Evolutionary conservation across 2,888 invertebrate genomes (phyloP).

Genomic region (Calliopum simillimum): DNA sequence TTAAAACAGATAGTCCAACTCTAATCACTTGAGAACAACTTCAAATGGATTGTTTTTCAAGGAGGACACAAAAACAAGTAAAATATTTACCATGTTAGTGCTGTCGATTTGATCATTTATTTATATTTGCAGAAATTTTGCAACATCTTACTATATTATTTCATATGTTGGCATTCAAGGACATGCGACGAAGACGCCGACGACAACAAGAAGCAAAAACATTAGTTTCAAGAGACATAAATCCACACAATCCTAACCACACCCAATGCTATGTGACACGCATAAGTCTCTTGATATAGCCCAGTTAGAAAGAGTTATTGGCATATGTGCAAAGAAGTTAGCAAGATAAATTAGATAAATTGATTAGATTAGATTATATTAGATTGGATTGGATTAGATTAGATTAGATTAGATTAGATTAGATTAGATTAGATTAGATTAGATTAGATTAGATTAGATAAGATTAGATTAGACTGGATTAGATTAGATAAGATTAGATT

Average conservation of each 20-base stretch:
- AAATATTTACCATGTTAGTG: neutral
- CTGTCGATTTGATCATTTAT: slow-evolving; percentile 4
- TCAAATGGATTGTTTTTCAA: no score
- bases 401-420: slow-evolving; percentile 19
- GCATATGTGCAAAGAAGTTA: no score
- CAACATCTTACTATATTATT: neutral
- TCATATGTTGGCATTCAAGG: neutral
- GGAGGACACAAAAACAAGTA: neutral
- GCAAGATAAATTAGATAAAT: no score
- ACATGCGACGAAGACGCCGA: neutral
- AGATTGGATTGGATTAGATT: slow-evolving; percentile 22
- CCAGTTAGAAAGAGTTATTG: no score
- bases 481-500: slow-evolving; percentile 24
- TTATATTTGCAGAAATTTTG: slow-evolving; percentile 17
- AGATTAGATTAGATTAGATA: slow-evolving; percentile 21
- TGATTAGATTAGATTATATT: slow-evolving; percentile 23
- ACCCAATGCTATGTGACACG: neutral
- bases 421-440: slow-evolving; percentile 22
- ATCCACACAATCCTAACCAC: neutral
- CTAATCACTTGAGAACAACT: no score
- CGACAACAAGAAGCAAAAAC: neutral
- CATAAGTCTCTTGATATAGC: no score
- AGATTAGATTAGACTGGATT: slow-evolving; percentile 21
- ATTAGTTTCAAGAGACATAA: neutral
- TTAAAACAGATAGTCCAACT: no score